A percentile compares a stretch with the other conserved stretches of the same genome.
phyloP scores from a whole-genome alignment of 1,140 invertebrate genomes.

The Aplysia californica region DNA sequence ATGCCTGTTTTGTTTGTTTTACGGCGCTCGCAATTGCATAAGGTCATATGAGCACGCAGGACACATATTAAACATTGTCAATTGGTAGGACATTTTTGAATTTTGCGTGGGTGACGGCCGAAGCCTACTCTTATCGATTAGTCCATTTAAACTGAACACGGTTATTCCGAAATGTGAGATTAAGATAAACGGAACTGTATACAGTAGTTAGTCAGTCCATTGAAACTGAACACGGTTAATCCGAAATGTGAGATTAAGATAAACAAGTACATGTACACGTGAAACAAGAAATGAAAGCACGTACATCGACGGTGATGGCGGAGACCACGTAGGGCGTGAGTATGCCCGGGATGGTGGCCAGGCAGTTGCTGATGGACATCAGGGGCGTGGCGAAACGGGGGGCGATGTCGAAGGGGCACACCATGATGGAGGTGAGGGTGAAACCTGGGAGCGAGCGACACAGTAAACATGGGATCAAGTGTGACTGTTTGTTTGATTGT shows the following conservation, averaged over 20 bases:
- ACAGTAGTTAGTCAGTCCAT: neutral
- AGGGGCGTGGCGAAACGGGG: conserved; percentile 80
- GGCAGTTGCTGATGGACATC: conserved; percentile 87
- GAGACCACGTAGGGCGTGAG: conserved; percentile 84
- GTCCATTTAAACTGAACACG: too few species aligned
- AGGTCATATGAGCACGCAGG: too few species aligned
- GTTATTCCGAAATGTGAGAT: neutral
- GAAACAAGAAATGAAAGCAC: conserved; percentile 10
- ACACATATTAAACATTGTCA: too few species aligned
- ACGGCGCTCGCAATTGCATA: too few species aligned
- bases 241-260: neutral
- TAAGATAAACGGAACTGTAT: neutral
- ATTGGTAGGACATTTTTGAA: neutral
- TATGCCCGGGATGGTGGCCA: conserved; percentile 88
- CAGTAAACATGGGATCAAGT: too few species aligned
- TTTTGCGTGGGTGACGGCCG: neutral
- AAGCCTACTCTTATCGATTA: neutral
- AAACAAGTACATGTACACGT: neutral
- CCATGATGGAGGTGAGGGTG: conserved; percentile 76
- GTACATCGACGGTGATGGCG: conserved; percentile 73
- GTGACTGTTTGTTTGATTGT: too few species aligned
- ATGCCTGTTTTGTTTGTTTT: too few species aligned
- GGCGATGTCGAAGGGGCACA: conserved; percentile 88
- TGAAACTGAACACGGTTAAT: neutral
- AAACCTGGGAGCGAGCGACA: conserved; percentile 46